Percentiles rank a stretch among this genome's conserved stretches.
These are phyloP conservation scores for Larimichthys crocea DNA, from an alignment of 2,113 vertebrate species.

Conservation along the genomic window DNA sequence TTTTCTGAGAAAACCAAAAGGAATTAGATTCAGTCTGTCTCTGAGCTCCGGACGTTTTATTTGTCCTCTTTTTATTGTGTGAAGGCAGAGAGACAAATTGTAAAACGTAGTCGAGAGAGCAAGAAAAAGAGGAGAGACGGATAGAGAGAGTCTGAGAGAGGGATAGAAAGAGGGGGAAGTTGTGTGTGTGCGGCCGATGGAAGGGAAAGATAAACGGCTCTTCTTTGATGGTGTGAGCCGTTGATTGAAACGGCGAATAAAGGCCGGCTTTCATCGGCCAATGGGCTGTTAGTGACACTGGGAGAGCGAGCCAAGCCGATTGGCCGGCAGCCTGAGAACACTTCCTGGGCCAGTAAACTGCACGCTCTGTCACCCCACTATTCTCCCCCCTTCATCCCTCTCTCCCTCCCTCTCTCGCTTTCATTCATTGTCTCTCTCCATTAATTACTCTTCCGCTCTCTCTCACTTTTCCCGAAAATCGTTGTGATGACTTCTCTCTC, in stretches of 20 bases:
- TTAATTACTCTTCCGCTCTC: conserved; percentile 46
- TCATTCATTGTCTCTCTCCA: conserved; percentile 46
- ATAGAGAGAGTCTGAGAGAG: conserved; percentile 22
- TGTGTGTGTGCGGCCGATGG: conserved; percentile 52
- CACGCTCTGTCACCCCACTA: conserved; percentile 74
- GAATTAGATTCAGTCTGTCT: conserved; percentile 14
- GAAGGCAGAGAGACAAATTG: conserved; percentile 39
- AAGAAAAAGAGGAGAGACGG: conserved; percentile 38
- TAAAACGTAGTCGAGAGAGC: conserved; percentile 10
- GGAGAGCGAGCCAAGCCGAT: conserved; percentile 76
- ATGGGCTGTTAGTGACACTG: conserved; percentile 80
- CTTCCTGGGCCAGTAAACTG: conserved; percentile 80
- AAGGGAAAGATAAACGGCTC: conserved; percentile 79
- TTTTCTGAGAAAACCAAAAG: background rate
- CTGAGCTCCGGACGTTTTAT: conserved; percentile 16
- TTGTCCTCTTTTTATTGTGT: conserved; percentile 19
- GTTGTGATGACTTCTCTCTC: conserved; percentile 17
- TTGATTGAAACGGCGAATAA: conserved; percentile 77
- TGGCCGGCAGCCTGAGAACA: conserved; percentile 82
- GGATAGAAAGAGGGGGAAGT: conserved; percentile 31
- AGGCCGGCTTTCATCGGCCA: conserved; percentile 82
- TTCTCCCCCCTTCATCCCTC: conserved; percentile 40
- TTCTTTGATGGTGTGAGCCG: conserved; percentile 76
- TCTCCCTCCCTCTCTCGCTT: conserved; percentile 23
- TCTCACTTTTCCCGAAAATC: background rate